A percentile compares a stretch with the other conserved stretches of the same genome.
These are phyloP conservation scores for Neotoxoptera formosana DNA, from an alignment of 1,140 invertebrate species.

Conservation along the genomic window DNA sequence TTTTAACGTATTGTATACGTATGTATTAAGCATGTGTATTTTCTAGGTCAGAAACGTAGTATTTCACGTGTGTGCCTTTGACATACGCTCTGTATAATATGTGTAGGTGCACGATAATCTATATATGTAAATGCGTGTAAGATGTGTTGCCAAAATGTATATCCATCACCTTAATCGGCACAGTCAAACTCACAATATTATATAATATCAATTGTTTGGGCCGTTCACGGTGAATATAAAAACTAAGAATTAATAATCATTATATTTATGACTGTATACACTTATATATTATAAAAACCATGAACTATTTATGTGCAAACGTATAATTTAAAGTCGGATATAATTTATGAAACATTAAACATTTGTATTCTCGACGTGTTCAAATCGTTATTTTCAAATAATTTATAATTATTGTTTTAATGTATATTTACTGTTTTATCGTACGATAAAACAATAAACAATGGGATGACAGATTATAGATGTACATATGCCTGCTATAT, in stretches of 20 bases:
- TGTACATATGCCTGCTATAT: not conserved
- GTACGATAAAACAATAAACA: not conserved
- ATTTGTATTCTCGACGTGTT: not conserved
- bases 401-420: not conserved
- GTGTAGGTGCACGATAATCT: not conserved
- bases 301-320: not conserved
- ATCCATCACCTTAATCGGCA: constrained; percentile 14
- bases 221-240: not conserved
- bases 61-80: not conserved
- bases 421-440: not conserved
- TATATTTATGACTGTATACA: not conserved
- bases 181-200: not conserved
- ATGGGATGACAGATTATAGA: not conserved
- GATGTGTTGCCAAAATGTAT: not conserved
- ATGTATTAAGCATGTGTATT: not conserved
- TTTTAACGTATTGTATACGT: too few relatives aligned
- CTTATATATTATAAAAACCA: not conserved
- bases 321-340: not conserved
- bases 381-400: constrained; percentile 6
- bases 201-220: not conserved
- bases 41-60: not conserved
- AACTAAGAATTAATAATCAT: not conserved
- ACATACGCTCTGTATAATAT: not conserved
- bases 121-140: not conserved
- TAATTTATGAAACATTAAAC: not conserved